A percentile compares a stretch with the other conserved stretches of the same genome.
These are phyloP conservation scores for Sebastiscus tertius DNA, from an alignment of 2,797 vertebrate species.

Conservation along the genomic window DNA sequence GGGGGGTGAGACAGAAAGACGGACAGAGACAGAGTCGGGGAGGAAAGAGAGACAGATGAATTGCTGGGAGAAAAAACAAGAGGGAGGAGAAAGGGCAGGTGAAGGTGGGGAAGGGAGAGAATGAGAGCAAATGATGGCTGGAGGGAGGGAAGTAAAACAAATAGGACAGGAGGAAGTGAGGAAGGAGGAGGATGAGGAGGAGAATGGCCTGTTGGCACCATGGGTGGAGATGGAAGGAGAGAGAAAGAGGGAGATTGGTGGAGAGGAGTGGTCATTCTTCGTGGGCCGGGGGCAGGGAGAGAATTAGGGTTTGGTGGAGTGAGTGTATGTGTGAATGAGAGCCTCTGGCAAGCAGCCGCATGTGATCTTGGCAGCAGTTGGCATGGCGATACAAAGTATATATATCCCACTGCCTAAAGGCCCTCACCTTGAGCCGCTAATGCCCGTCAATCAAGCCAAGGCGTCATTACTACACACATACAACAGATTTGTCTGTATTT, in stretches of 20 bases:
- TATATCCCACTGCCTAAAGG: conserved; percentile 26
- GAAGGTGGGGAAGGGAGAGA: conserved; percentile 32
- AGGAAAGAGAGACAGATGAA: conserved; percentile 25
- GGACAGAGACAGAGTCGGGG: not conserved
- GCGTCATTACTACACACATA: not conserved
- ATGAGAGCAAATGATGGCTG: conserved; percentile 39
- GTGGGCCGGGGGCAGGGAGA: not conserved
- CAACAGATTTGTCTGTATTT: not conserved
- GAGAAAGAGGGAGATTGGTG: conserved; percentile 13
- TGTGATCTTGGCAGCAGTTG: conserved; percentile 13
- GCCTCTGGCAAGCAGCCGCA: conserved; percentile 32
- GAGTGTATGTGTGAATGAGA: conserved; percentile 14
- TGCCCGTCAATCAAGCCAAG: conserved; percentile 32
- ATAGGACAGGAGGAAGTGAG: conserved; percentile 10
- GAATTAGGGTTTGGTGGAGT: not conserved
- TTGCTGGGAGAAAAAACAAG: conserved; percentile 17
- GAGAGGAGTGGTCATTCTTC: conserved; percentile 42
- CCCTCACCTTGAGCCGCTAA: conserved; percentile 39
- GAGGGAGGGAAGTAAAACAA: conserved; percentile 36
- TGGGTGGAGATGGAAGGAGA: conserved; percentile 29
- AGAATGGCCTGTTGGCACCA: conserved; percentile 27
- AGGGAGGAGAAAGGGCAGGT: conserved; percentile 34
- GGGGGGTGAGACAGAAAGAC: not conserved
- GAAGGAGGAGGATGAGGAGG: conserved; percentile 10
- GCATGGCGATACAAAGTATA: conserved; percentile 16